Evolutionary conservation across 2,113 vertebrate genomes (phyloP).

Genomic region (Indri indri): DNA sequence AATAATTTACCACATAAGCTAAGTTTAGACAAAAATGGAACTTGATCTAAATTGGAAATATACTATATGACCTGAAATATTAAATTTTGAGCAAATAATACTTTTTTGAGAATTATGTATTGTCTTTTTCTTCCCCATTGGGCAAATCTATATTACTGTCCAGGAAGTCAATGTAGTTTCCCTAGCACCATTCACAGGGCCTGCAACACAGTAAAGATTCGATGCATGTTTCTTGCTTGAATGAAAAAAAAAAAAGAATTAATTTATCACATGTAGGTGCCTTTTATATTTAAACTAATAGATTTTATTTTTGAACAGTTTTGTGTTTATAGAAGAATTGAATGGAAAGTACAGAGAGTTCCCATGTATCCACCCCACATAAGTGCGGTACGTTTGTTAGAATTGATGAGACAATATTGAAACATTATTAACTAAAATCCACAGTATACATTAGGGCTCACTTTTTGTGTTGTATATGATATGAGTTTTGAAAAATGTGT

Average conservation of each 20-base stretch:
- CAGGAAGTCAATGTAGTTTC: not conserved
- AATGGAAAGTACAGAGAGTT: not conserved
- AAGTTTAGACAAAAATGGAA: not conserved
- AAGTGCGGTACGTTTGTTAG: not conserved
- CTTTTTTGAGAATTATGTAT: not conserved
- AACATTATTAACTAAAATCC: not conserved
- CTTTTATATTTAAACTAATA: not conserved
- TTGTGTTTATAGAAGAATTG: not conserved
- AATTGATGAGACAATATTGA: not conserved
- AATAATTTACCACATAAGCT: not conserved
- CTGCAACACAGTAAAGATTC: not conserved
- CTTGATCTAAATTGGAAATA: constrained; percentile 1
- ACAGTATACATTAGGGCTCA: not conserved
- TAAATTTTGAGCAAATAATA: not conserved
- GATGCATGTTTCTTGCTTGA: not conserved
- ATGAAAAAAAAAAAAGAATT: not conserved
- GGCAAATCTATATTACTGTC: not conserved
- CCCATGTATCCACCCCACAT: not conserved
- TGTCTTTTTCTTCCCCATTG: not conserved
- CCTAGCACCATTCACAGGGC: not conserved
- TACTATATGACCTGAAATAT: not conserved
- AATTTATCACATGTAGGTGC: not conserved
- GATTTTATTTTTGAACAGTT: not conserved
- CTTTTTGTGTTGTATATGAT: not conserved
- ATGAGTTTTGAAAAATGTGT: not conserved